Evolutionary conservation across 1,140 invertebrate genomes (phyloP).

Genomic region (Nephotettix cincticeps): DNA sequence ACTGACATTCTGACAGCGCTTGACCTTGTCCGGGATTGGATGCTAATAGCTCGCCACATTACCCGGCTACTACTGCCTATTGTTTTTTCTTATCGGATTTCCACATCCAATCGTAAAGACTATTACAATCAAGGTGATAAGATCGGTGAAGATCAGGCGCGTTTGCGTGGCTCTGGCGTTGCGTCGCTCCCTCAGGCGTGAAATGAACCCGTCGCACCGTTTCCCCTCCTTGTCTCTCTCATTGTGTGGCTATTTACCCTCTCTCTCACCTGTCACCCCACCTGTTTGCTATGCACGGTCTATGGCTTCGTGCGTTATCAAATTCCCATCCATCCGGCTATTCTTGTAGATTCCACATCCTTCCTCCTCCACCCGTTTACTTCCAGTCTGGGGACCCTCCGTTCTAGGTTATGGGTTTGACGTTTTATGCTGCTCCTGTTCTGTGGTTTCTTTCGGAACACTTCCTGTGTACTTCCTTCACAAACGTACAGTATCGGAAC

Average conservation of each 20-base stretch:
- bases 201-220: neutral
- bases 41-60: neutral
- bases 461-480: no score
- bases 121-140: neutral
- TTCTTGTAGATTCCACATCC: neutral
- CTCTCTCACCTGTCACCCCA: neutral
- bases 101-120: slow-evolving; percentile 6
- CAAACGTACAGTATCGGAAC: no score
- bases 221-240: neutral
- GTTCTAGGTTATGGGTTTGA: no score
- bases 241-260: neutral
- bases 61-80: neutral
- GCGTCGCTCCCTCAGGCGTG: neutral
- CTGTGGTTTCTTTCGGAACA: no score
- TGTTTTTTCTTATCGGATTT: neutral
- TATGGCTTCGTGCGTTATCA: slow-evolving; percentile 9
- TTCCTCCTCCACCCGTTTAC: neutral
- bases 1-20: neutral
- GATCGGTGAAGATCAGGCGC: neutral
- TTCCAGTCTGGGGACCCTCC: no score
- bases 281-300: slow-evolving; percentile 1
- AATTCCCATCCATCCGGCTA: slow-evolving; percentile 3
- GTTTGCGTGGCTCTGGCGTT: neutral
- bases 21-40: neutral
- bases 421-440: no score